Base-by-base conservation (phyloP, 1,140 invertebrate species). In the Parapsyche elsis region DNA sequence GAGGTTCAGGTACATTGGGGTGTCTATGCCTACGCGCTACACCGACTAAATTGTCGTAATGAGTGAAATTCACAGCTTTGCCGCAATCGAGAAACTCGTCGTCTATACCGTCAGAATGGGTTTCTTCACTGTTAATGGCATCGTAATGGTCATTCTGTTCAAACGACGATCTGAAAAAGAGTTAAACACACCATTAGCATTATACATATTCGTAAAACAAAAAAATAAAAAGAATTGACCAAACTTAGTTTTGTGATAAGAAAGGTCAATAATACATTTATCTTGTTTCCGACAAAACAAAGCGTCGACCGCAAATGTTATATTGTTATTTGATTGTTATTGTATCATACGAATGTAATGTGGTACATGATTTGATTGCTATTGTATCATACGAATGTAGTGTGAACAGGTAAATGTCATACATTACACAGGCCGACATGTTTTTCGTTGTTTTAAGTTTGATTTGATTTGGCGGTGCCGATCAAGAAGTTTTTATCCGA, bases 41-140 rank as follows among this genome's bases (percentile, higher is more conserved):
- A 26, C 95, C 95, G 61, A 94, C 91, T 67, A 97, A 88, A 87
- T 95, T 95, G 85, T 96, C 95, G 88, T 96, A 96, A 85, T 95
- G 94, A 10, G 95, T 96, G 85, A 94, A 95, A 88, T 96, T 96
- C 0, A 95, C 94, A 61, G 94, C 91, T 89, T 95, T 95, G 1
- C 95, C 95, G 89, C 95, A 96, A 84, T 95, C 94, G 76, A 96
- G 87, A 81, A 92, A 90, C 86, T 94, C 92, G 83, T 93, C 92
- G 61, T 93, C 91, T 12, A 86, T 81, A 14, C 59, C 64, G 81
- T 90, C 87, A 57, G 83, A 84, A 84, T 86, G 87, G n/a, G 83
- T 70, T 59, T 89, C 88, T 49, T 81, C 80, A 70, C 38, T 81
- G 12, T 73, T 77, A 14, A 80, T 73, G 0, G 74, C 57, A 38